Percentiles rank a stretch among this genome's conserved stretches.
Conservation (phyloP, 2,888 invertebrate species). For the Chironomus tentans region DNA sequence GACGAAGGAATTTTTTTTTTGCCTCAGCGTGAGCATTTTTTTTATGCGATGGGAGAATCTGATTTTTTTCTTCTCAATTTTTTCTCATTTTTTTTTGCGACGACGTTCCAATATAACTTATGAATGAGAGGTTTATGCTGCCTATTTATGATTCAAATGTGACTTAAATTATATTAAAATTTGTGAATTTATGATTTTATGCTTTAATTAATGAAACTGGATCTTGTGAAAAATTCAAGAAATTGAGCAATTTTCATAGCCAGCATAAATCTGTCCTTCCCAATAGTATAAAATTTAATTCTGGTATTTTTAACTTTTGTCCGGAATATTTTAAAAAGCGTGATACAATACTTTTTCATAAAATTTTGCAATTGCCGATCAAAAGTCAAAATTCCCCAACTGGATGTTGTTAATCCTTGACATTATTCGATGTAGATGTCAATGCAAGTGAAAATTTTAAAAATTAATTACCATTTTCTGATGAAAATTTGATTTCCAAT, state of each 20-base stretch:
- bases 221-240: no score
- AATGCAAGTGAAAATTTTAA: not conserved
- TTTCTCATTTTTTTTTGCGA: conserved; percentile 1
- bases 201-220: no score
- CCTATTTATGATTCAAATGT: no score
- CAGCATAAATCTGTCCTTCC: no score
- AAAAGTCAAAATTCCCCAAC: not conserved
- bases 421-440: not conserved
- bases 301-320: not conserved
- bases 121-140: no score
- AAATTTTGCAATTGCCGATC: not conserved
- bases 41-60: not conserved
- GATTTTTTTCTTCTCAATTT: conserved; percentile 10
- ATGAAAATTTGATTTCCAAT: not conserved
- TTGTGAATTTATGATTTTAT: no score
- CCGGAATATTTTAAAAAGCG: not conserved
- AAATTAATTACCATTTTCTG: conserved; percentile 12
- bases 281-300: not conserved
- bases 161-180: no score
- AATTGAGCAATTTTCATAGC: no score
- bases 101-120: not conserved
- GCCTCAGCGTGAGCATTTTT: not conserved
- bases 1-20: not conserved
- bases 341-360: conserved; percentile 8
- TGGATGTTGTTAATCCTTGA: not conserved